Evolutionary conservation across 37 sponge, comb jelly and placozoan species (phyloP).

Genomic region (Ianthella basta): DNA sequence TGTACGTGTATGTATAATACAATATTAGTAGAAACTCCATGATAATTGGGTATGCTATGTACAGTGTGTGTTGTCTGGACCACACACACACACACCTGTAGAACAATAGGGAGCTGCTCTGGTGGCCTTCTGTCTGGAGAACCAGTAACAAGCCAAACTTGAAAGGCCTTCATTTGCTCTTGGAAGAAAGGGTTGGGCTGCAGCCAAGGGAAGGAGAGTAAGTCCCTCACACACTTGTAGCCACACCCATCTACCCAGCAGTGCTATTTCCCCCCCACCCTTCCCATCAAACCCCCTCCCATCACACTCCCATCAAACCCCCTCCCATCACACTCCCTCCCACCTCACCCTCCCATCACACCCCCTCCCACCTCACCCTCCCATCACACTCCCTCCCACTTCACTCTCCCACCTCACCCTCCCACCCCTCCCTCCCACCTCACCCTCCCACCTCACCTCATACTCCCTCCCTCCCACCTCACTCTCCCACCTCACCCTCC

Average conservation of each 20-base stretch:
- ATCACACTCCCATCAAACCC: not conserved
- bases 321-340: not conserved
- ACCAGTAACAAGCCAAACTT: conserved; percentile 87
- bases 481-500: conserved; percentile 62
- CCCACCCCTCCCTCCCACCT: not conserved
- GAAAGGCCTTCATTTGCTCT: conserved; percentile 94
- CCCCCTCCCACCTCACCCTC: conserved; percentile 65
- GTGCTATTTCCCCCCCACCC: too few species aligned
- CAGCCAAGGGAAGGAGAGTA: conserved; percentile 1
- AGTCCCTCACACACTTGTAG: too few species aligned
- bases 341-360: not conserved
- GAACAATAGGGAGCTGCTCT: conserved; percentile 92
- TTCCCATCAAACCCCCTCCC: not conserved
- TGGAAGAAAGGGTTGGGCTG: conserved; percentile 92
- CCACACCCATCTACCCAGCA: too few species aligned
- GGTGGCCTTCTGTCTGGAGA: conserved; percentile 58
- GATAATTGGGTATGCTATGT: too few species aligned
- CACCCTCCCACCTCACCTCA: conserved; percentile 44
- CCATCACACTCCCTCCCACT: not conserved
- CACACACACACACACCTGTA: conserved; percentile 75
- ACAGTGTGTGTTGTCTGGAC: too few species aligned
- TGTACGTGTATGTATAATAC: too few species aligned
- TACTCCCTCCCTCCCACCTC: conserved; percentile 58
- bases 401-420: not conserved
- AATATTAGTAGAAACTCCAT: too few species aligned